These are phyloP conservation scores for Atherinosoma microstoma DNA, from an alignment of 2,797 vertebrate species.

Conservation along the genomic window DNA sequence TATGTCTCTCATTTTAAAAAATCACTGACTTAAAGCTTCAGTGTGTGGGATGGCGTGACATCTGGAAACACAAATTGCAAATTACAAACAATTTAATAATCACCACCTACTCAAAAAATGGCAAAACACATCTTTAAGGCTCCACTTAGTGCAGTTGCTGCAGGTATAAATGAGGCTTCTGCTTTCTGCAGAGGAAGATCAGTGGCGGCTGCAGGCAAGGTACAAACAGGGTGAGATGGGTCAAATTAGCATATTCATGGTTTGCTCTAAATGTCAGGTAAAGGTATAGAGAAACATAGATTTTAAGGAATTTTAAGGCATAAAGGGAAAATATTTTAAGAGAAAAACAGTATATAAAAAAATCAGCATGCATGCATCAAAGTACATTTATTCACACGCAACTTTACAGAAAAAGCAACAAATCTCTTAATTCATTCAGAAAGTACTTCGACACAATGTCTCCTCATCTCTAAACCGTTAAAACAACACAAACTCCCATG, in stretches of 20 bases:
- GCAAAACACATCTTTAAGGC: background rate
- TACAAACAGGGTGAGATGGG: background rate
- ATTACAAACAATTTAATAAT: background rate
- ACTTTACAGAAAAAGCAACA: background rate
- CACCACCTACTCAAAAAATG: background rate
- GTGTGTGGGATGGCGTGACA: background rate
- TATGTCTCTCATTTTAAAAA: background rate
- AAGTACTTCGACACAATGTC: conserved; percentile 45
- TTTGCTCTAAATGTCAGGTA: background rate
- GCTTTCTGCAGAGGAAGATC: background rate
- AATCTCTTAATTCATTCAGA: conserved; percentile 32
- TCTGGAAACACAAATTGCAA: background rate
- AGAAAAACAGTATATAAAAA: no score
- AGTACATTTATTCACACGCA: background rate
- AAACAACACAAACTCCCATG: conserved; percentile 21
- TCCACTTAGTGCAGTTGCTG: background rate
- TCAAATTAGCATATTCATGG: background rate
- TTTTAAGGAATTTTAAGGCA: background rate
- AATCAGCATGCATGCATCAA: background rate
- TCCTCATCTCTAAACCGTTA: conserved; percentile 41
- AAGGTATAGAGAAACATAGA: no score
- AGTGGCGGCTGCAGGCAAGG: background rate
- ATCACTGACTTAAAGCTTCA: background rate
- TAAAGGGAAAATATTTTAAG: background rate
- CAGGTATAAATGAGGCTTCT: background rate